These are phyloP conservation scores for Falcunculus frontatus DNA, from an alignment of 2,113 vertebrate genomes.

Conservation along the genomic window DNA sequence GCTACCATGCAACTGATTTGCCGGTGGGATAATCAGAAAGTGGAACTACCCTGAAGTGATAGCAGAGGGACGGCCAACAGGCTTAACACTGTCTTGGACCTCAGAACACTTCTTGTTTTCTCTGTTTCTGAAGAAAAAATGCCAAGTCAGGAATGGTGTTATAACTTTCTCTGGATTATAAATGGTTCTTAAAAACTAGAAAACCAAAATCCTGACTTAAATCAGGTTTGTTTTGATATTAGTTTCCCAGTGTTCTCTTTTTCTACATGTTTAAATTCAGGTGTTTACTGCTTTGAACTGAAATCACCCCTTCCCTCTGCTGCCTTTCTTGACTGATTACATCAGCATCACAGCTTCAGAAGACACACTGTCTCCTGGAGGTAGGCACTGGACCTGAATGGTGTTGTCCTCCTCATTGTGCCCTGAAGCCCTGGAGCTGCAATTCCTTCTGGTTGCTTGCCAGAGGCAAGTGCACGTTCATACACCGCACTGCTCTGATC, in stretches of 20 bases:
- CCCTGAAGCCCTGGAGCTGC: background rate
- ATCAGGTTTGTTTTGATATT: background rate
- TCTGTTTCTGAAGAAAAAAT: background rate
- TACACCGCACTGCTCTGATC: accelerated
- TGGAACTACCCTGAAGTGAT: background rate
- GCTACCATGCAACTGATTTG: background rate
- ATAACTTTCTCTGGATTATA: background rate
- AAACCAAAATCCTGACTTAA: background rate
- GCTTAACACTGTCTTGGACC: background rate
- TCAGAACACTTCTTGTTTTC: background rate
- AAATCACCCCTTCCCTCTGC: background rate
- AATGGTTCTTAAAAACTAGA: background rate
- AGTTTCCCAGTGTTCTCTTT: background rate
- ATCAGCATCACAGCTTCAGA: background rate
- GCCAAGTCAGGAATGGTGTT: background rate
- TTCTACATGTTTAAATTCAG: background rate
- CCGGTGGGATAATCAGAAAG: background rate
- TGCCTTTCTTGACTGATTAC: background rate
- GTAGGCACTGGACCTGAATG: background rate
- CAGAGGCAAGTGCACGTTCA: accelerated
- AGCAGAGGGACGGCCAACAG: background rate
- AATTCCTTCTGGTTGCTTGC: accelerated
- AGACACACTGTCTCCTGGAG: background rate
- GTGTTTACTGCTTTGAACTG: background rate
- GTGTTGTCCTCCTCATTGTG: background rate